phyloP scores from a whole-genome alignment of 2,888 invertebrate genomes.

The Acrobasis consociella region DNA sequence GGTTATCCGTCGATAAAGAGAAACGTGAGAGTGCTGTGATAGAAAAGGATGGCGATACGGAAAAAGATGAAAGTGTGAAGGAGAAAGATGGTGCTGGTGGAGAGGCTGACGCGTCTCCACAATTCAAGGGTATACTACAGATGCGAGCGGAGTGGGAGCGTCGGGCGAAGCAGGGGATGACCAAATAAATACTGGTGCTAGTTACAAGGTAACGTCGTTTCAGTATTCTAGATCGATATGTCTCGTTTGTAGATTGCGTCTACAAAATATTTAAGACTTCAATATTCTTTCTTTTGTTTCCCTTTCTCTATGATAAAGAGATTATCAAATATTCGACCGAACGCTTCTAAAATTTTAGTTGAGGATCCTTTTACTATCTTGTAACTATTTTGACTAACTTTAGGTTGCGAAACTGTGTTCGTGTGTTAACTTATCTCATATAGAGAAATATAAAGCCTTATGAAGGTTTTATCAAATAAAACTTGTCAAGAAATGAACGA shows the following conservation, averaged over 20 bases:
- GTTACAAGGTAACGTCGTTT: constrained; percentile 48
- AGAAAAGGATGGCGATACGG: constrained; percentile 64
- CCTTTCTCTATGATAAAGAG: constrained; percentile 18
- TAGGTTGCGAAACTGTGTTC: neutral
- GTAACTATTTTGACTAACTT: neutral
- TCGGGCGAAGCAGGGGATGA: constrained; percentile 87
- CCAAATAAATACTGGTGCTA: constrained; percentile 81
- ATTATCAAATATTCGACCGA: constrained; percentile 14
- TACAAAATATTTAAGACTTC: constrained; percentile 23
- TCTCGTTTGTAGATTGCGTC: constrained; percentile 24
- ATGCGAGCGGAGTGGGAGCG: constrained; percentile 91
- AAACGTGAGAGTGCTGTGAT: constrained; percentile 71
- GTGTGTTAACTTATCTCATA: too few relatives aligned
- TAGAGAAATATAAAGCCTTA: too few relatives aligned
- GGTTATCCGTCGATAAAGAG: constrained; percentile 59
- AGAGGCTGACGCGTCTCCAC: constrained; percentile 73
- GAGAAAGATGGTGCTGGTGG: constrained; percentile 58
- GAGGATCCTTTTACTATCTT: neutral
- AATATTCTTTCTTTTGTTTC: constrained; percentile 12
- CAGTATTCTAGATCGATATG: constrained; percentile 22
- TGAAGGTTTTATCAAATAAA: too few relatives aligned
- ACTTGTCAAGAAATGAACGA: too few relatives aligned
- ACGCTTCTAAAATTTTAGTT: constrained; percentile 6
- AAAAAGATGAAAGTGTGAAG: constrained; percentile 57
- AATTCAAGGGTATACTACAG: constrained; percentile 88